phyloP scores from a whole-genome alignment of 2,888 invertebrate species.

The Cistogaster globosa region DNA sequence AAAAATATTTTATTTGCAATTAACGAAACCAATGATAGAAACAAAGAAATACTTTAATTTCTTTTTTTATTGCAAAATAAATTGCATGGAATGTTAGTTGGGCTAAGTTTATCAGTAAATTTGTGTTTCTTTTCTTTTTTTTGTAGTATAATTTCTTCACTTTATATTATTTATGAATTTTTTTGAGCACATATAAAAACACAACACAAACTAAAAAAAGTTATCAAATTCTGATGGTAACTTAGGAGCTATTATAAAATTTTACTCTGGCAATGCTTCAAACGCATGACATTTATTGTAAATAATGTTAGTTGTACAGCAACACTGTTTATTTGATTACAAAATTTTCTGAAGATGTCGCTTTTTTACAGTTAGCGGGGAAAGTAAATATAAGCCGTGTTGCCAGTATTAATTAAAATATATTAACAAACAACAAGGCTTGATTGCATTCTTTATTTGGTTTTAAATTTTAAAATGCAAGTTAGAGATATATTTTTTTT shows the following conservation, averaged over 20 bases:
- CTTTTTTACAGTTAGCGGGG: not conserved
- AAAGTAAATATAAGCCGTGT: too few species aligned
- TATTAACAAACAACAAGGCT: too few species aligned
- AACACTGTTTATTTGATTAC: not conserved
- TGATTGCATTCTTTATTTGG: too few species aligned
- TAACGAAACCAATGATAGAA: not conserved
- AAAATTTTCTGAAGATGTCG: not conserved
- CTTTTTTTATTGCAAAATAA: not conserved
- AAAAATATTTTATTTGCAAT: conserved; percentile 26
- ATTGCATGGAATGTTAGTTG: conserved; percentile 37
- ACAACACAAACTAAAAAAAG: conserved; percentile 21
- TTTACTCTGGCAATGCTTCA: conserved; percentile 29
- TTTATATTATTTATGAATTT: conserved; percentile 9
- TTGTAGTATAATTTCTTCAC: not conserved
- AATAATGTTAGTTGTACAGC: not conserved
- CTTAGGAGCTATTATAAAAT: not conserved
- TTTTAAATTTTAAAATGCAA: too few species aligned
- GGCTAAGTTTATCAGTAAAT: not conserved
- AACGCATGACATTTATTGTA: not conserved
- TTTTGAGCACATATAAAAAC: conserved; percentile 23
- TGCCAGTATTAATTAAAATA: too few species aligned
- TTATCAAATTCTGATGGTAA: conserved; percentile 22
- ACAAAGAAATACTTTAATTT: not conserved
- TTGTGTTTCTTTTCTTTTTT: too few species aligned
- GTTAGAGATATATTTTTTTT: too few species aligned